Evolutionary conservation across 2,888 invertebrate genomes (phyloP).

Genomic region (Acanthosepion lycidas): DNA sequence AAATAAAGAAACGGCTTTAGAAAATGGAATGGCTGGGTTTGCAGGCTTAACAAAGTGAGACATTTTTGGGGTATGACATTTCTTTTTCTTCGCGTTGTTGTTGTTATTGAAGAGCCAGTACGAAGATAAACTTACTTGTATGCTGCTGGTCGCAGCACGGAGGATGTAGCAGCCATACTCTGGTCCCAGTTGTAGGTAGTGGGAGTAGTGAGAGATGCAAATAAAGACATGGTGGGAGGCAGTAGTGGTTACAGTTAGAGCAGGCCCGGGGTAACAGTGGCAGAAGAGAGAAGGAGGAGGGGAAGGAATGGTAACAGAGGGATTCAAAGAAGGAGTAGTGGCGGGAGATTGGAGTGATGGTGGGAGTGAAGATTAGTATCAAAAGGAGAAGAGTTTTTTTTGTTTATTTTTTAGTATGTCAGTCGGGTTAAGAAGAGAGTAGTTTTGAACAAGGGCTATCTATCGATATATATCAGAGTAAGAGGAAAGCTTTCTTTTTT

Average conservation of each 20-base stretch:
- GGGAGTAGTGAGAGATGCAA: not conserved
- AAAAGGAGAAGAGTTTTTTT: not conserved
- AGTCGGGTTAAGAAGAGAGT: not conserved
- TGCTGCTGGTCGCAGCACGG: conserved; percentile 40
- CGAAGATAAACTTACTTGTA: conserved; percentile 39
- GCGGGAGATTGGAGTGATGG: not conserved
- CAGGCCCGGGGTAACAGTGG: not conserved
- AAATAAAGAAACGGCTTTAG: not conserved
- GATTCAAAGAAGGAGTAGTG: not conserved
- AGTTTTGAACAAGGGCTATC: not conserved
- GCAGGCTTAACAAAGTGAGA: not conserved
- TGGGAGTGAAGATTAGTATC: not conserved
- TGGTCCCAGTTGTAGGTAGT: not conserved
- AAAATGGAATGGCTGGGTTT: not conserved
- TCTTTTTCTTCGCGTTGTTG: not conserved
- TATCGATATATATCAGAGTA: not conserved
- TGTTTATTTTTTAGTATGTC: not conserved
- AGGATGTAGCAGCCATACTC: conserved; percentile 45
- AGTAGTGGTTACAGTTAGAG: conserved; percentile 34
- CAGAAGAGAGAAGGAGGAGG: not conserved
- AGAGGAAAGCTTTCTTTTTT: not conserved
- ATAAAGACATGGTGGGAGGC: not conserved
- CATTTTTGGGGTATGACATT: not conserved
- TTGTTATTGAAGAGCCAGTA: conserved; percentile 8
- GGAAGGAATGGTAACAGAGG: not conserved